phyloP scores from a whole-genome alignment of 2,113 vertebrate genomes.

The Pleuronectes platessa region DNA sequence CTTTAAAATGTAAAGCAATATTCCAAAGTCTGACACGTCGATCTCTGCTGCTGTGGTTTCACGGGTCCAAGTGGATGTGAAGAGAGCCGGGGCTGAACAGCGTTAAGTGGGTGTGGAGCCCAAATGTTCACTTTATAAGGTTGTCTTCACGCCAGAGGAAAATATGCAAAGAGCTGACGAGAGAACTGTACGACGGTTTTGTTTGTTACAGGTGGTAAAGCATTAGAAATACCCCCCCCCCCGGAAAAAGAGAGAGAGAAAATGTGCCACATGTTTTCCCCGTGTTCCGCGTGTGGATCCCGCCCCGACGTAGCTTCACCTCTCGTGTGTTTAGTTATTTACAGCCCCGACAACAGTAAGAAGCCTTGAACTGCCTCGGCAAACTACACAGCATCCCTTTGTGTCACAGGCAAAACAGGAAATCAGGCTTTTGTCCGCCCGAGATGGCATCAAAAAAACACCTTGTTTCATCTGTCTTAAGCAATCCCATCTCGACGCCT shows the following conservation, averaged over 20 bases:
- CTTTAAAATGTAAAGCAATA: slow-evolving; percentile 79
- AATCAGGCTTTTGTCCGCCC: slow-evolving; percentile 83
- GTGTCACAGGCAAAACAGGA: slow-evolving; percentile 79
- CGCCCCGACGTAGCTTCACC: slow-evolving; percentile 60
- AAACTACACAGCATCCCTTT: slow-evolving; percentile 79
- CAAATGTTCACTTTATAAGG: slow-evolving; percentile 20
- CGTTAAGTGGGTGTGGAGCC: slow-evolving; percentile 14
- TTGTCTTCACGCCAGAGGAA: slow-evolving; percentile 23
- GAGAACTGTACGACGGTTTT: slow-evolving; percentile 34
- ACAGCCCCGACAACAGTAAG: slow-evolving; percentile 72
- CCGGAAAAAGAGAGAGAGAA: not conserved
- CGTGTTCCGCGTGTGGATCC: slow-evolving; percentile 57
- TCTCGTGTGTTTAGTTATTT: slow-evolving; percentile 78
- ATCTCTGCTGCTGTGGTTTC: slow-evolving; percentile 75
- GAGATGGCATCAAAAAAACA: slow-evolving; percentile 82
- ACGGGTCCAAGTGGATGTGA: slow-evolving; percentile 52
- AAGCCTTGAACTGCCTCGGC: slow-evolving; percentile 74
- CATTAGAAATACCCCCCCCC: slow-evolving; percentile 10
- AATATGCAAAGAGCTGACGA: slow-evolving; percentile 31
- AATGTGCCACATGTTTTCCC: slow-evolving; percentile 45
- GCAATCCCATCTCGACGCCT: slow-evolving; percentile 83
- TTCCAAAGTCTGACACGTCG: slow-evolving; percentile 74
- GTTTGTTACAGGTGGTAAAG: slow-evolving; percentile 59
- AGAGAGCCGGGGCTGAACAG: slow-evolving; percentile 19
- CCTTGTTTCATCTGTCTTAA: slow-evolving; percentile 86